Evolutionary conservation across 2,888 invertebrate genomes (phyloP).

Genomic region (Barypeithes pellucidus): DNA sequence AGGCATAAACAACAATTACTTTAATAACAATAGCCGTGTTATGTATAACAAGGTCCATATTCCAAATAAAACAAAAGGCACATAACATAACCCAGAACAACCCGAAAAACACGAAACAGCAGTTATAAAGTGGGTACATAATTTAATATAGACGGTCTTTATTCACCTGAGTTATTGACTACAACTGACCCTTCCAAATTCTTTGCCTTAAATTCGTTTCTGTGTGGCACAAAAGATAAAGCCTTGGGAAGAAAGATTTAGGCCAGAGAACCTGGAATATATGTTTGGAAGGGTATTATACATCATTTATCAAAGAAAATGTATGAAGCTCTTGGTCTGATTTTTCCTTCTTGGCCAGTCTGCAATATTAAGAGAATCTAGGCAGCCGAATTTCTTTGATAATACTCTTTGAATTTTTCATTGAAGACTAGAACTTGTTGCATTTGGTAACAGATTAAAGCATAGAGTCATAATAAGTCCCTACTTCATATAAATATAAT

Average conservation of each 20-base stretch:
- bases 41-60: too few relatives aligned
- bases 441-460: too few relatives aligned
- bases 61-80: not conserved
- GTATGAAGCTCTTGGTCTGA: too few relatives aligned
- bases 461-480: too few relatives aligned
- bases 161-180: slow-evolving; percentile 18
- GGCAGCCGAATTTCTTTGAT: too few relatives aligned
- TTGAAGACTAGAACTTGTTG: too few relatives aligned
- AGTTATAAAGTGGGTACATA: slow-evolving; percentile 3
- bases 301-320: not conserved
- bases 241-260: slow-evolving; percentile 11
- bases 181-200: slow-evolving; percentile 11
- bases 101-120: not conserved
- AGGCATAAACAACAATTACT: too few relatives aligned
- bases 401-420: too few relatives aligned
- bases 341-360: too few relatives aligned
- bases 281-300: not conserved
- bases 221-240: slow-evolving; percentile 11
- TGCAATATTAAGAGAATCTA: too few relatives aligned
- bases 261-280: not conserved
- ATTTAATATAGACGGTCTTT: slow-evolving; percentile 2
- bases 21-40: too few relatives aligned
- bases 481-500: too few relatives aligned
- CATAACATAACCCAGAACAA: not conserved
- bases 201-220: slow-evolving; percentile 5